These are phyloP conservation scores for Anoplophora glabripennis DNA, from an alignment of 1,140 invertebrate genomes.

Conservation along the genomic window DNA sequence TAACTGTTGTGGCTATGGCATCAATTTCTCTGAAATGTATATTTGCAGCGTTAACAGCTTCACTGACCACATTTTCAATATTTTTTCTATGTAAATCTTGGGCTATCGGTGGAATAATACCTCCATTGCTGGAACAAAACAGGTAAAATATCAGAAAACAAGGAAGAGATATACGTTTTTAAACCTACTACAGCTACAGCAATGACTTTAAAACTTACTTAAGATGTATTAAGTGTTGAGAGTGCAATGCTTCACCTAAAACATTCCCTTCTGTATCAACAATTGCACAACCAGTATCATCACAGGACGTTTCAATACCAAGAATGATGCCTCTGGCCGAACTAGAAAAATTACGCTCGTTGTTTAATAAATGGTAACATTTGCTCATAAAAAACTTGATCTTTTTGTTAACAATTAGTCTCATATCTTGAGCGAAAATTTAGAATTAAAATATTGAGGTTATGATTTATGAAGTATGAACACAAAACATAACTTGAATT, in stretches of 20 bases:
- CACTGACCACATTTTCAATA: constrained; percentile 72
- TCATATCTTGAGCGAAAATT: background rate
- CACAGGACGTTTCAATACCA: constrained; percentile 98
- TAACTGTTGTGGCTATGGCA: constrained; percentile 88
- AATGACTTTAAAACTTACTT: constrained; percentile 57
- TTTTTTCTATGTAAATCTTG: constrained; percentile 75
- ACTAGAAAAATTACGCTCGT: background rate
- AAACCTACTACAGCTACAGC: background rate
- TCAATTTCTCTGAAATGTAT: constrained; percentile 72
- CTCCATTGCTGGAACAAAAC: constrained; percentile 69
- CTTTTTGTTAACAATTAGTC: background rate
- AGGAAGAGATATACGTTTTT: background rate
- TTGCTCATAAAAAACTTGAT: background rate
- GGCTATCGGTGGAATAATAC: constrained; percentile 86
- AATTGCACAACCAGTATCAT: constrained; percentile 93
- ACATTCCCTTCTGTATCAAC: constrained; percentile 70
- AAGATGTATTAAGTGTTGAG: constrained; percentile 73
- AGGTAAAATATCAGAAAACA: background rate
- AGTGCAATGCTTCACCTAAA: constrained; percentile 74
- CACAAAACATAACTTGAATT: too few species aligned
- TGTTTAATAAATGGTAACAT: background rate
- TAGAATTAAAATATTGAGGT: too few species aligned
- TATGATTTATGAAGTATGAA: too few species aligned
- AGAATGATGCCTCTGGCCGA: constrained; percentile 55
- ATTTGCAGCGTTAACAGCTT: constrained; percentile 64